Base-by-base conservation (phyloP, 2,113 vertebrate species). In the Nesoenas mayeri region DNA sequence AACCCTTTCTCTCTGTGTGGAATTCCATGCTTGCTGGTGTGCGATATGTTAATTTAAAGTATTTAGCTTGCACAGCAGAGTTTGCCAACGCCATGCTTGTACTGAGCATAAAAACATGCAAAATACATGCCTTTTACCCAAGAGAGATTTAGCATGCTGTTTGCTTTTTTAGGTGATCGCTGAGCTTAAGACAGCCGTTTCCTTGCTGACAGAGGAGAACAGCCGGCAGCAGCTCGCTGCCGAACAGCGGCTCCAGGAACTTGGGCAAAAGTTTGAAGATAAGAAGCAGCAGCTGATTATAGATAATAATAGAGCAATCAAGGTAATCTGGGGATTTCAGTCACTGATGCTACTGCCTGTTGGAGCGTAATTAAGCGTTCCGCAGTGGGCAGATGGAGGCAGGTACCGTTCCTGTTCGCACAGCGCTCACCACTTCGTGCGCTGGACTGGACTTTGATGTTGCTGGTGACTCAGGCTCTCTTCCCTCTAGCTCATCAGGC, bases 281-380 rank as follows among this genome's bases (percentile, higher is more conserved):
- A 98, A 99, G 96, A 99, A 98, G 97, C 92, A 97, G 95, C 97
- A 98, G 73, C 90, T 99, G 81, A 98, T 97, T 93, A 97, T 97
- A 82, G 97, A 98, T 78, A 97, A 98, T 40, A 97, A 98, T 93
- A 98, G 97, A 97, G 95, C 96, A 97, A 97, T 97, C 97, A 98
- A 99, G 99, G 99, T 99, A 98, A 98, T 96, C 91, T 82, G 90
- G 93, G 93, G 89, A 51, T 94, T 96, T 89, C 80, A 94, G 94
- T 94, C 56, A n/a, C 96, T 89, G 95, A 21, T 97, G 97, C 96
- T 94, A 89, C 97, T 95, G 95, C 95, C 96, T 97, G 95, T 87
- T 79, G 71, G 96, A 58, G 78, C 64, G 85, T 79, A 92, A 96
- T 97, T 96, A 93, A 95, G 94, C 96, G 94, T 96, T 94, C 86